A percentile compares a stretch with the other conserved stretches of the same genome.
phyloP scores from a whole-genome alignment of 1,140 invertebrate genomes.

The Ceratosolen solmsi region DNA sequence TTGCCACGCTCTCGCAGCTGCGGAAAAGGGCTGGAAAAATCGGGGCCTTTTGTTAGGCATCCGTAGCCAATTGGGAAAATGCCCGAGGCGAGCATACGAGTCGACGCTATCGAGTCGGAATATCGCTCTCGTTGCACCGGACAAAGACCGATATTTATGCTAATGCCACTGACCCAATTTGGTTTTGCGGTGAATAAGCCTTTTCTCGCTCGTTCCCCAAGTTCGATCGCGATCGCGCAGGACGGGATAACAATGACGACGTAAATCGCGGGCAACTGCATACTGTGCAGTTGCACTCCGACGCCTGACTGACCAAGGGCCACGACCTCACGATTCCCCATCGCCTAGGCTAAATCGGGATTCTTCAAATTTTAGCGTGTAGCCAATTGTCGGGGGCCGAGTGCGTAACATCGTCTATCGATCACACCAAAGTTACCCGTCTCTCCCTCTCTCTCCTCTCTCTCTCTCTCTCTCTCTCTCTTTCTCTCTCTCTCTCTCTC shows the following conservation, averaged over 20 bases:
- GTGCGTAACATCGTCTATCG: no score
- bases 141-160: background rate
- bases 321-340: no score
- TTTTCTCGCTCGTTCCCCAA: background rate
- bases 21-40: background rate
- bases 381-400: no score
- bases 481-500: no score
- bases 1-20: background rate
- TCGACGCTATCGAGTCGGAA: background rate
- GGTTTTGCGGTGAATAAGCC: background rate
- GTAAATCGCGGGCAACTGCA: background rate
- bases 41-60: background rate
- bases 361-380: no score
- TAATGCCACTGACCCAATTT: slow-evolving; percentile 2
- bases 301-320: background rate
- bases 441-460: no score
- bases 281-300: no score
- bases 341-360: no score
- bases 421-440: background rate
- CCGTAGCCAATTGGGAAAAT: background rate
- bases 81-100: background rate
- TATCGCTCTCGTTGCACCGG: background rate
- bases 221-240: background rate
- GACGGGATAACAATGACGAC: background rate
- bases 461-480: no score